A percentile compares a stretch with the other conserved stretches of the same genome.
phyloP scores from a whole-genome alignment of 1,140 invertebrate genomes.

The Oedothorax gibbosus region DNA sequence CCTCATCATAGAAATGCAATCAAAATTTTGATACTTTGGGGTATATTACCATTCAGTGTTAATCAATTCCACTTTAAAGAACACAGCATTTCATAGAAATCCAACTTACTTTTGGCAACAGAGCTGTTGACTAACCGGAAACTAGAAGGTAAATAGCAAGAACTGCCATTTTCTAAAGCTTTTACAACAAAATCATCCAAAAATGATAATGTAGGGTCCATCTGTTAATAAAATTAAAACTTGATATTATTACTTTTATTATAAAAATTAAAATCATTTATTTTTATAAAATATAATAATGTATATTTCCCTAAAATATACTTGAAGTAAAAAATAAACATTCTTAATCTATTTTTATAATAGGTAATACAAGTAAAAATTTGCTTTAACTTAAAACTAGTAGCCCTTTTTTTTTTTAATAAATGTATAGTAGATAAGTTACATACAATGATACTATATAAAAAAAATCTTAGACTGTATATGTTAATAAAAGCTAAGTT shows the following conservation, averaged over 20 bases:
- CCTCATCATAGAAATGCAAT: too few species aligned
- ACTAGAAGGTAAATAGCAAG: slow-evolving; percentile 30
- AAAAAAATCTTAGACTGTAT: too few species aligned
- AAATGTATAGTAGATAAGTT: too few species aligned
- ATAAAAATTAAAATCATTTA: too few species aligned
- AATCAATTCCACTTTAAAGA: neutral
- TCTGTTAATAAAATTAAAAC: slow-evolving; percentile 18
- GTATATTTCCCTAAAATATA: neutral
- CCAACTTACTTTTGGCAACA: slow-evolving; percentile 19
- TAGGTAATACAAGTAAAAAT: neutral
- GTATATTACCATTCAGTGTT: neutral
- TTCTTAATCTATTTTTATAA: neutral
- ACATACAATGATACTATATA: too few species aligned
- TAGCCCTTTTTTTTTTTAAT: too few species aligned
- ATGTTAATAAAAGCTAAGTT: too few species aligned
- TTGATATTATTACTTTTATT: neutral
- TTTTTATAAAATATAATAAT: too few species aligned
- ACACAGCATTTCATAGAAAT: neutral
- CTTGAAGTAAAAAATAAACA: neutral
- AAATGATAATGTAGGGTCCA: slow-evolving; percentile 48
- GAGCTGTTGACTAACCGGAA: slow-evolving; percentile 1
- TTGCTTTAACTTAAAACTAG: too few species aligned
- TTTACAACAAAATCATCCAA: slow-evolving; percentile 42
- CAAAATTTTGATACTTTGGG: too few species aligned
- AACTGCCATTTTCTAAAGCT: slow-evolving; percentile 13